Percentiles rank a stretch among this genome's conserved stretches.
Conservation (phyloP, 2,113 vertebrate species). For the Tor tambroides region DNA sequence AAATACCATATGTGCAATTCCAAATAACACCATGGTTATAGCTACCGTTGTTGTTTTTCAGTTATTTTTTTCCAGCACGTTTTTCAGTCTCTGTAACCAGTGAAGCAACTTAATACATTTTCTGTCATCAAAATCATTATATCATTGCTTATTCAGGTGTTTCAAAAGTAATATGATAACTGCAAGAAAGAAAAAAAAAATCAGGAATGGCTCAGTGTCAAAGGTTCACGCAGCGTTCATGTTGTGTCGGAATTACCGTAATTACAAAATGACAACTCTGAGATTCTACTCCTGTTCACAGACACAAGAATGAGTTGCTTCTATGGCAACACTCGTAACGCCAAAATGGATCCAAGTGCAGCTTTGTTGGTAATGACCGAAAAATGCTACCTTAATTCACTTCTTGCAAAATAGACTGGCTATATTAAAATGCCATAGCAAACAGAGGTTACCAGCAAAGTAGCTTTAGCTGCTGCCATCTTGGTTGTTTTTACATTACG, state of each 20-base stretch:
- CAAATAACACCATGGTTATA: background rate
- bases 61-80: background rate
- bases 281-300: background rate
- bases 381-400: background rate
- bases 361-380: background rate
- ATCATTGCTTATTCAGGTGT: background rate
- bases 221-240: background rate
- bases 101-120: background rate
- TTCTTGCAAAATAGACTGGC: background rate
- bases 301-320: background rate
- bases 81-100: background rate
- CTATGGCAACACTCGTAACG: background rate
- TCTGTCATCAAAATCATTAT: background rate
- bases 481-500: background rate
- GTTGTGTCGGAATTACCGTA: background rate
- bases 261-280: constrained; percentile 6
- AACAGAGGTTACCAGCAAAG: background rate
- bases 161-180: background rate
- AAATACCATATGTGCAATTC: no score
- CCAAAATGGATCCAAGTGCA: constrained; percentile 14
- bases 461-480: background rate
- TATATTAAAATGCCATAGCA: background rate
- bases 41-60: background rate
- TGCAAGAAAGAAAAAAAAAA: background rate
- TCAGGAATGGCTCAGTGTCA: background rate